phyloP scores from a whole-genome alignment of 2,113 vertebrate genomes.

The Pachyramphus minor region DNA sequence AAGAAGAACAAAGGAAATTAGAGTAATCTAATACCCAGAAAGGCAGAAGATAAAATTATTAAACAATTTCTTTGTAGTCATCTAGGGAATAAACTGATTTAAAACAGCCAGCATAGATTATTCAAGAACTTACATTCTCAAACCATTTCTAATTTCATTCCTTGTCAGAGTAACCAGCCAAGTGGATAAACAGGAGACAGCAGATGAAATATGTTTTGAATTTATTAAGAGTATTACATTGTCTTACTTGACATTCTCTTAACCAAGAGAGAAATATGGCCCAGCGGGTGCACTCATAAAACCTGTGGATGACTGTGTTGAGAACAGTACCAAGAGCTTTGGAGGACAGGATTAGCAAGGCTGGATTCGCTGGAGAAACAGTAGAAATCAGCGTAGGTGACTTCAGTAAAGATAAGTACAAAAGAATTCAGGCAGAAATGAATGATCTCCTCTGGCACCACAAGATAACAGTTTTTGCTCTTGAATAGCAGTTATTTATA shows the following conservation, averaged over 20 bases:
- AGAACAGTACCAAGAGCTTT: background rate
- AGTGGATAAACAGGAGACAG: slow-evolving; percentile 15
- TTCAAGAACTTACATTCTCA: background rate
- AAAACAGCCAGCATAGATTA: background rate
- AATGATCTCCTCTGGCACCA: background rate
- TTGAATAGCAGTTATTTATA: background rate
- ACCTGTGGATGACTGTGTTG: background rate
- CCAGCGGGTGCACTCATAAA: background rate
- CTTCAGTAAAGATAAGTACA: background rate
- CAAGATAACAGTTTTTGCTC: background rate
- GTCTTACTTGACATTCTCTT: background rate
- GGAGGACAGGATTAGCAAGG: background rate
- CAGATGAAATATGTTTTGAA: background rate
- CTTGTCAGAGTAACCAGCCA: slow-evolving; percentile 8
- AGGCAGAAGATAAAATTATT: background rate
- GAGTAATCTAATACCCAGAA: background rate
- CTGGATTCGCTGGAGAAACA: background rate
- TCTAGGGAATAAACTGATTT: background rate
- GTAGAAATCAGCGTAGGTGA: background rate
- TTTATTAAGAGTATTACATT: slow-evolving; percentile 10
- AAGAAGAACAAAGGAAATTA: background rate
- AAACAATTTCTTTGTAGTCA: background rate
- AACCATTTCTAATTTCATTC: background rate
- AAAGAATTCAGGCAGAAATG: background rate
- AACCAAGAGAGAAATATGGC: background rate